Evolutionary conservation across 2,888 invertebrate species (phyloP).

Genomic region (Chrysolina haemoptera): DNA sequence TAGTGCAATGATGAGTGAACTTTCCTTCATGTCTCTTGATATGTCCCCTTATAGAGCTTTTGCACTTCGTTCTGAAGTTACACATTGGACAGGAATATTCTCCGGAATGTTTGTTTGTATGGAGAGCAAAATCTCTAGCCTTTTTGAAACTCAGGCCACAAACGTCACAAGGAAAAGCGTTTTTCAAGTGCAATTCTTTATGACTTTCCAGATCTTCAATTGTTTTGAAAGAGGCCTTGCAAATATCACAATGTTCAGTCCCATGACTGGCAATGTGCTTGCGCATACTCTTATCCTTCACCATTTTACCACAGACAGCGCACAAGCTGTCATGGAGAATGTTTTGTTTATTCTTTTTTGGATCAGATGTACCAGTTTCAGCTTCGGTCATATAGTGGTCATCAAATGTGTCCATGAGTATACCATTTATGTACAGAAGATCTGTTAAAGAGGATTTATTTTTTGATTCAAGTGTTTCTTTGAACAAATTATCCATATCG

Average conservation of each 20-base stretch:
- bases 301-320: slow-evolving; percentile 48
- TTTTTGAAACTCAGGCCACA: slow-evolving; percentile 58
- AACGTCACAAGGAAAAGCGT: slow-evolving; percentile 56
- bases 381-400: not conserved
- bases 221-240: slow-evolving; percentile 45
- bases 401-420: not conserved
- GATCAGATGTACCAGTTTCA: not conserved
- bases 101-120: slow-evolving; percentile 52
- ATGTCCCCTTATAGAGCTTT: slow-evolving; percentile 53
- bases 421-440: not conserved
- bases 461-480: not conserved
- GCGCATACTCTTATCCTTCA: slow-evolving; percentile 30
- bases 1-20: slow-evolving; percentile 57
- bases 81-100: slow-evolving; percentile 55
- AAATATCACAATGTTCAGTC: slow-evolving; percentile 48
- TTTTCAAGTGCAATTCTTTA: slow-evolving; percentile 57
- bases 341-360: not conserved
- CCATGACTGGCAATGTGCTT: slow-evolving; percentile 36
- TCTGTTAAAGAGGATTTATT: not conserved
- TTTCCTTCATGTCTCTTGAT: slow-evolving; percentile 57
- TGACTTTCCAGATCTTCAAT: slow-evolving; percentile 46
- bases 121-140: slow-evolving; percentile 52
- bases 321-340: slow-evolving; percentile 35
- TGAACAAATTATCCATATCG: not conserved
- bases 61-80: slow-evolving; percentile 50